These are phyloP conservation scores for Hylaea fasciaria DNA, from an alignment of 2,888 invertebrate genomes.

Conservation along the genomic window DNA sequence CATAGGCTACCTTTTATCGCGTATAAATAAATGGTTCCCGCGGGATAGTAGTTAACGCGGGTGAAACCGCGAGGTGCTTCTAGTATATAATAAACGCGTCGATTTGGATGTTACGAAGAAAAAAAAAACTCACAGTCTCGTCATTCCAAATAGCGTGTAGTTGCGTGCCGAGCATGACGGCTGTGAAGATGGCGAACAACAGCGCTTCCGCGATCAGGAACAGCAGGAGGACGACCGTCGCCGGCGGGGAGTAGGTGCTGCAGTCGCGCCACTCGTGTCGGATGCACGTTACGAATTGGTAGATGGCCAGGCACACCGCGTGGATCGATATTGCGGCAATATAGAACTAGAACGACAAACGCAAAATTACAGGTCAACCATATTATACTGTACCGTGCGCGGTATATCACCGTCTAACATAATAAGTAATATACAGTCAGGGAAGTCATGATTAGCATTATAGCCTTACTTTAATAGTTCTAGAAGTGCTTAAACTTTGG, in stretches of 20 bases:
- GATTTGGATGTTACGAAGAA: no score
- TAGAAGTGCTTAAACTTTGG: no score
- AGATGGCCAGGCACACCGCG: constrained; percentile 94
- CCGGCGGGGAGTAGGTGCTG: constrained; percentile 96
- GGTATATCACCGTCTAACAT: no score
- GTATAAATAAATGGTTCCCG: no score
- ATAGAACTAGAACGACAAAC: constrained; percentile 90
- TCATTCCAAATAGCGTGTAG: constrained; percentile 99
- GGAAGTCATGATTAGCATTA: no score
- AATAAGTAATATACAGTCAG: no score
- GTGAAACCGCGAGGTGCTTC: no score
- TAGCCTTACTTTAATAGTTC: no score
- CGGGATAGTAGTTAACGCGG: no score
- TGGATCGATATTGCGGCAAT: constrained; percentile 98
- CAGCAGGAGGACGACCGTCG: constrained; percentile 95
- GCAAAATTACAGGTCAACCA: not conserved
- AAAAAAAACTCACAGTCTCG: constrained; percentile 90
- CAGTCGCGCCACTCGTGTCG: constrained; percentile 98
- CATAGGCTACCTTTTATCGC: no score
- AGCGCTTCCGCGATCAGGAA: constrained; percentile 97
- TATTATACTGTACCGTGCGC: not conserved
- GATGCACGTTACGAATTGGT: constrained; percentile 97
- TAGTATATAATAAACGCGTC: no score
- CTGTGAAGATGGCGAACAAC: constrained; percentile 98
- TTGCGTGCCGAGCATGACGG: constrained; percentile 98